Conservation (phyloP, 2,888 invertebrate species). For the Blastobasis adustella region DNA sequence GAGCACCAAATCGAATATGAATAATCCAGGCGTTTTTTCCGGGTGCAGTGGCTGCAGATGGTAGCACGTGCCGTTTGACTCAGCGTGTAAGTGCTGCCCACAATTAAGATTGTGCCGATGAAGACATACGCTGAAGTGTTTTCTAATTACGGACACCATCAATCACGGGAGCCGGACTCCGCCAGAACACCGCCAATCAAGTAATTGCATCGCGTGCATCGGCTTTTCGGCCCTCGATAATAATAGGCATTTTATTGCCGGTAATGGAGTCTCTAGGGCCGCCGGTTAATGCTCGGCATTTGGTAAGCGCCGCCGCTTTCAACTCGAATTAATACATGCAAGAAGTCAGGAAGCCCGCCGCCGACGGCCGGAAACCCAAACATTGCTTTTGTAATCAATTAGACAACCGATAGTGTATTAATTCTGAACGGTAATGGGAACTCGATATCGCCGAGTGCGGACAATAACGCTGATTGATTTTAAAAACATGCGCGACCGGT, state of each 20-base stretch:
- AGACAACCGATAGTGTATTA: conserved; percentile 45
- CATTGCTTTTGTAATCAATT: conserved; percentile 63
- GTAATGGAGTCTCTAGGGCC: conserved; percentile 74
- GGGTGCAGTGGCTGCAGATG: conserved; percentile 9
- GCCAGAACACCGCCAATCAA: conserved; percentile 72
- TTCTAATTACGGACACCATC: conserved; percentile 73
- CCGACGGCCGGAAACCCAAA: conserved; percentile 16
- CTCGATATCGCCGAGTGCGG: conserved; percentile 57
- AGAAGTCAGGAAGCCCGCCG: conserved; percentile 39
- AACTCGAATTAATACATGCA: conserved; percentile 68
- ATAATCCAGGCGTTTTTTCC: too few species aligned
- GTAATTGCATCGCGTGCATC: conserved; percentile 75
- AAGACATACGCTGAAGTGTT: conserved; percentile 73
- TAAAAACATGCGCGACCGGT: conserved; percentile 41
- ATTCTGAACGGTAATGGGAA: conserved; percentile 46
- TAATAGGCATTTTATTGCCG: conserved; percentile 74
- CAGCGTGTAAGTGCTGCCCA: conserved; percentile 67
- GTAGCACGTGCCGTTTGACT: conserved; percentile 60
- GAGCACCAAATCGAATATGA: too few species aligned
- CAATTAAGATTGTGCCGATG: conserved; percentile 69
- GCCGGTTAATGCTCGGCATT: conserved; percentile 57
- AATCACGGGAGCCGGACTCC: conserved; percentile 52
- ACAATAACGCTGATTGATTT: conserved; percentile 58
- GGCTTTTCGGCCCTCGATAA: conserved; percentile 73
- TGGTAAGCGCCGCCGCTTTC: conserved; percentile 57